Percentiles rank a stretch among this genome's conserved stretches.
These are phyloP conservation scores for Tapera naevia DNA, from an alignment of 2,797 vertebrate species.

Conservation along the genomic window DNA sequence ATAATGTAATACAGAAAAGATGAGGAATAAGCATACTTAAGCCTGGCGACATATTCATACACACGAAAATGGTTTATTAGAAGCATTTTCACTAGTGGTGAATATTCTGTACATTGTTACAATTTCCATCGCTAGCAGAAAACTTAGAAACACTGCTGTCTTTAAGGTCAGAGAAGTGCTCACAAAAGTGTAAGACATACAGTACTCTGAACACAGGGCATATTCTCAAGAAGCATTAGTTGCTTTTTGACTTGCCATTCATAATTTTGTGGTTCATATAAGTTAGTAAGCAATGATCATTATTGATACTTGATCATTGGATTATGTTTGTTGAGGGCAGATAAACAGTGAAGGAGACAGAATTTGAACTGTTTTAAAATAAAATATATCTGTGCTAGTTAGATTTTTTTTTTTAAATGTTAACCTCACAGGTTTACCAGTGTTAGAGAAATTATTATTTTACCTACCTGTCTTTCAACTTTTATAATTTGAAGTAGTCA, in stretches of 20 bases:
- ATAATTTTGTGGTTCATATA: not conserved
- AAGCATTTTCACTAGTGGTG: not conserved
- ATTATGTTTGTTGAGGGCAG: not conserved
- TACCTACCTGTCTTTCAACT: not conserved
- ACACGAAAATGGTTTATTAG: not conserved
- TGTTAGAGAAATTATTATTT: not conserved
- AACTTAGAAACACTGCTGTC: not conserved
- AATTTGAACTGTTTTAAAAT: not conserved
- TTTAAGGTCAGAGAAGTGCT: not conserved
- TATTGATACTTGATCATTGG: not conserved
- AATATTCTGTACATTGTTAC: not conserved
- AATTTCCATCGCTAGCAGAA: not conserved
- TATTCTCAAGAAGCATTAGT: not conserved
- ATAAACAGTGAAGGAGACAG: not conserved
- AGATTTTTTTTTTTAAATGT: not conserved
- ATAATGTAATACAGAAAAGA: not conserved
- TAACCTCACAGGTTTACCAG: not conserved
- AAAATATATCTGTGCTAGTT: not conserved
- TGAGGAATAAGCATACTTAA: not conserved
- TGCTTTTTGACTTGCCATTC: not conserved
- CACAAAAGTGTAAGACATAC: not conserved
- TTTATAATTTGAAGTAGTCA: not conserved
- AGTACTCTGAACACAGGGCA: not conserved
- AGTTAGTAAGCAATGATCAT: not conserved
- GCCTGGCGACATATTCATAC: not conserved